Evolutionary conservation across 2,888 invertebrate species (phyloP).

Genomic region (Amiota minor): DNA sequence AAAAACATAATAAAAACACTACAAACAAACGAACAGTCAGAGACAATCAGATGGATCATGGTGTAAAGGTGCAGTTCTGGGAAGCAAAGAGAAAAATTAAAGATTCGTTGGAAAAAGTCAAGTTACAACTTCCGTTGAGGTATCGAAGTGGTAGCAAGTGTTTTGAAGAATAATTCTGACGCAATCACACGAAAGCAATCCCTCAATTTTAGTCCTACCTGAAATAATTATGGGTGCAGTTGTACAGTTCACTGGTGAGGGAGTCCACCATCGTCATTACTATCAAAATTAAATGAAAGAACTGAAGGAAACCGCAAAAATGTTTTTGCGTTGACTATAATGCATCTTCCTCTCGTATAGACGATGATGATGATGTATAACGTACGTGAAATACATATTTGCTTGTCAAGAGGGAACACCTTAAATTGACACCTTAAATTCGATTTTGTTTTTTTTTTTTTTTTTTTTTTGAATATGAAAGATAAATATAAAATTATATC

Average conservation of each 20-base stretch:
- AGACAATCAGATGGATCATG: background rate
- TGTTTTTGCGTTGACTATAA: slow-evolving; percentile 64
- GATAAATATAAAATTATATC: background rate
- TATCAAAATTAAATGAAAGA: slow-evolving; percentile 16
- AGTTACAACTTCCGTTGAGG: background rate
- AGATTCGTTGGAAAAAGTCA: slow-evolving; percentile 37
- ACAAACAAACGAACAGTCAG: background rate
- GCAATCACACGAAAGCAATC: background rate
- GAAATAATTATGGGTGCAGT: slow-evolving; percentile 58
- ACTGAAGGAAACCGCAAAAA: slow-evolving; percentile 51
- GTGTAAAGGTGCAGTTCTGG: background rate
- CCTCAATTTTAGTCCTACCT: slow-evolving; percentile 52
- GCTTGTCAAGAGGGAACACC: slow-evolving; percentile 56
- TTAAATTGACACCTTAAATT: slow-evolving; percentile 60
- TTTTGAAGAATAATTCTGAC: slow-evolving; percentile 8
- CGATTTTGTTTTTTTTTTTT: slow-evolving; percentile 30
- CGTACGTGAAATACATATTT: slow-evolving; percentile 42
- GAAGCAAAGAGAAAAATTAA: slow-evolving; percentile 56
- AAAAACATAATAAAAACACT: slow-evolving; percentile 14
- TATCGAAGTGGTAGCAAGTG: background rate
- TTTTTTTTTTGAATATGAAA: slow-evolving; percentile 18
- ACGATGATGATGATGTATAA: too few species aligned
- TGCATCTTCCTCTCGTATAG: slow-evolving; percentile 42
- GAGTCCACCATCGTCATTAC: background rate
- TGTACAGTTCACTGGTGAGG: slow-evolving; percentile 49